Conservation (phyloP, 23 tunicate species). For the Corella eumyota region DNA sequence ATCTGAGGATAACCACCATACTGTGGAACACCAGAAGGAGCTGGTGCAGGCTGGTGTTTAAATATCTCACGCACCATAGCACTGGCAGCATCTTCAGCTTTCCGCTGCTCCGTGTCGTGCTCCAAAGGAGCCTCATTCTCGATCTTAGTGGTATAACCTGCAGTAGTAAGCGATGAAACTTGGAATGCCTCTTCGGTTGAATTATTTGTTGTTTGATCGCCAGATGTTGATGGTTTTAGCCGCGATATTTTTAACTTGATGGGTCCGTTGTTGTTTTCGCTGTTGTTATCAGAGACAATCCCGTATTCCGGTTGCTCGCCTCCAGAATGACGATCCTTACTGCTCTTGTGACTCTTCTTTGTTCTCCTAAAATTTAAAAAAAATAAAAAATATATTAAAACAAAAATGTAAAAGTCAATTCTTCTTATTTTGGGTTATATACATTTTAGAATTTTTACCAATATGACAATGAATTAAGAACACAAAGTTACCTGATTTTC, state of each 20-base stretch:
- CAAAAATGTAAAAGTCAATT: neutral
- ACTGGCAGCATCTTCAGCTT: slow-evolving; percentile 31
- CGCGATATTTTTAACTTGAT: slow-evolving; percentile 65
- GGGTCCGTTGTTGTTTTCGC: slow-evolving; percentile 30
- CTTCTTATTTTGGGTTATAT: neutral
- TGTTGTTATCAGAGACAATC: slow-evolving; percentile 28
- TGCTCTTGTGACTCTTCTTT: slow-evolving; percentile 19
- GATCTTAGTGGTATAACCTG: neutral
- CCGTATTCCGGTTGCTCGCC: slow-evolving; percentile 44
- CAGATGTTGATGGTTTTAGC: slow-evolving; percentile 22
- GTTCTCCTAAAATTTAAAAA: slow-evolving; percentile 16
- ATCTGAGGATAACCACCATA: too few relatives aligned
- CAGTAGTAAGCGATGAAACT: slow-evolving; percentile 28
- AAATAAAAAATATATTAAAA: neutral
- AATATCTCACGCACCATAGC: slow-evolving; percentile 7
- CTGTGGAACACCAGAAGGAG: too few relatives aligned
- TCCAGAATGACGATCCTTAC: slow-evolving; percentile 8
- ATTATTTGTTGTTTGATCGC: slow-evolving; percentile 1
- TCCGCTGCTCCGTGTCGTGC: slow-evolving; percentile 2
- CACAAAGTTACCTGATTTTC: slow-evolving; percentile 52
- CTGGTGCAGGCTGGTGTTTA: neutral
- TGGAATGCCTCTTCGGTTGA: slow-evolving; percentile 35
- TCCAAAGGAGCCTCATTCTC: neutral
- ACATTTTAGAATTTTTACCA: neutral
- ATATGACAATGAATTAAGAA: neutral